Conservation (phyloP, 1,140 invertebrate species). For the Sminthurides bifidus region DNA sequence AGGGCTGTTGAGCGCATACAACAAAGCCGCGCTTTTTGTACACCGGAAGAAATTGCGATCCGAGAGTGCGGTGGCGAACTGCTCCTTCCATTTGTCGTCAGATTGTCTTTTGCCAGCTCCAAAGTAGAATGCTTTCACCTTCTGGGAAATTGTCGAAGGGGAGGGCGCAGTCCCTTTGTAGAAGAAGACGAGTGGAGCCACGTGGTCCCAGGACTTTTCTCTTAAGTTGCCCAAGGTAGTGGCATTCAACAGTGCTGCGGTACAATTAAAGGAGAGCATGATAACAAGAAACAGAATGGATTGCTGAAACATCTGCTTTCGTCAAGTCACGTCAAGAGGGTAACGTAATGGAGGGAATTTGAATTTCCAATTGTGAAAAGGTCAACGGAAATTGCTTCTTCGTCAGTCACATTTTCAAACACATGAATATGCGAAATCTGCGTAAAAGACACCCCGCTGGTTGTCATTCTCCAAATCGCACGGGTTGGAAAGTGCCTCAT, state of each 20-base stretch:
- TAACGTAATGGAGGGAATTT: no score
- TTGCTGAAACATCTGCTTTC: no score
- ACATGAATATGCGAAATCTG: no score
- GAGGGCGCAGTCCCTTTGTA: neutral
- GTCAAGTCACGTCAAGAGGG: no score
- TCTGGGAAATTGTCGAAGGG: neutral
- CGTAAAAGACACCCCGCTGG: no score
- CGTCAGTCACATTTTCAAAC: no score
- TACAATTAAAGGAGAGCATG: no score
- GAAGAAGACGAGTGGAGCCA: slow-evolving; percentile 1
- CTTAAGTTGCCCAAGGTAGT: neutral
- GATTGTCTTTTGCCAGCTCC: neutral
- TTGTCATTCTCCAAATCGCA: no score
- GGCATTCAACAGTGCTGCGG: neutral
- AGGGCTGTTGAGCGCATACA: neutral
- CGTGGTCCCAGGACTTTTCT: neutral
- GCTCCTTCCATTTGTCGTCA: neutral
- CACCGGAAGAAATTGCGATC: slow-evolving; percentile 4
- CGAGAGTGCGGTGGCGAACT: neutral
- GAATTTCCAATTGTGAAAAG: no score
- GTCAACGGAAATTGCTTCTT: no score
- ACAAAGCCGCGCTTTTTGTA: neutral
- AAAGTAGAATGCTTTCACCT: slow-evolving; percentile 7
- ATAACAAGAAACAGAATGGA: no score
- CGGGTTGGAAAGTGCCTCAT: no score